Conservation (phyloP, 1,140 invertebrate genomes). For the Diachasmimorpha longicaudata region DNA sequence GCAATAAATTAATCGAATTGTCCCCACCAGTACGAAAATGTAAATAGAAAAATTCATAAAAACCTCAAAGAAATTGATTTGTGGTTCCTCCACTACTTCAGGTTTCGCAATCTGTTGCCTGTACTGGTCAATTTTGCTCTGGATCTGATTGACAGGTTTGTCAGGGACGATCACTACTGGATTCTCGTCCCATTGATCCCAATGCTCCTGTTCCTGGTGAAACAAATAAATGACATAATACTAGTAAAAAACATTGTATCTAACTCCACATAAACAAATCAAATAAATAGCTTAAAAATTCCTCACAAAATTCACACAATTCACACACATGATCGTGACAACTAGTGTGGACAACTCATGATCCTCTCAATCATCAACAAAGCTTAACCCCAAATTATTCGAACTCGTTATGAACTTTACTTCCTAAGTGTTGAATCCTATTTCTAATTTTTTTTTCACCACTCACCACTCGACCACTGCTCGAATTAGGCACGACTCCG, state of each 20-base stretch:
- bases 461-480: slow-evolving; percentile 17
- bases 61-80: slow-evolving; percentile 62
- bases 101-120: slow-evolving; percentile 55
- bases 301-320: too few species aligned
- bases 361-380: too few species aligned
- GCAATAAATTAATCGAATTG: too few species aligned
- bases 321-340: too few species aligned
- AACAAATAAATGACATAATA: neutral
- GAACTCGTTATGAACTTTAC: too few species aligned
- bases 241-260: neutral
- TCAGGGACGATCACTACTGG: slow-evolving; percentile 50
- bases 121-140: slow-evolving; percentile 66
- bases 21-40: too few species aligned
- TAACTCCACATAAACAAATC: too few species aligned
- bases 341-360: too few species aligned
- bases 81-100: slow-evolving; percentile 44
- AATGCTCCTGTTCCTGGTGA: slow-evolving; percentile 56
- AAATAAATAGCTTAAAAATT: too few species aligned
- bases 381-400: too few species aligned
- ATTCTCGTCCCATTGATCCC: slow-evolving; percentile 62
- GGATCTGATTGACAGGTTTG: slow-evolving; percentile 58
- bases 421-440: too few species aligned
- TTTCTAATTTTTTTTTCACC: too few species aligned
- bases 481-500: slow-evolving; percentile 58
- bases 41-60: slow-evolving; percentile 20